Evolutionary conservation across 2,113 vertebrate species (phyloP).

Genomic region (Nothoprocta perdicaria): DNA sequence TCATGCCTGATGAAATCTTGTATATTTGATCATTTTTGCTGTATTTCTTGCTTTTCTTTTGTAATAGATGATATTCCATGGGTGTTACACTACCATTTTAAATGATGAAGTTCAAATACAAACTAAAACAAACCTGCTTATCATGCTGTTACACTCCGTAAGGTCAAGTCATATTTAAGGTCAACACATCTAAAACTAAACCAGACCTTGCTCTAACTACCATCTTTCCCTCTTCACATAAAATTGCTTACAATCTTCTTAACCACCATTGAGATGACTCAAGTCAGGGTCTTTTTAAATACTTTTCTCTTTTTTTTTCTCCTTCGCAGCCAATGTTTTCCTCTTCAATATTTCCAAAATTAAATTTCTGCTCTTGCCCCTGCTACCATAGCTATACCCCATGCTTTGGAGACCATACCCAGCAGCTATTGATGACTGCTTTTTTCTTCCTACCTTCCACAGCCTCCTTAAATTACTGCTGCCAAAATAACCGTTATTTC

Average conservation of each 20-base stretch:
- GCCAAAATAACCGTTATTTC: background rate
- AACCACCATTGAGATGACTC: background rate
- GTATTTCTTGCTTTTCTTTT: conserved; percentile 43
- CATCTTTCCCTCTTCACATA: background rate
- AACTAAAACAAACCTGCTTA: conserved; percentile 28
- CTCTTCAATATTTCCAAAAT: background rate
- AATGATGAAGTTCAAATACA: background rate
- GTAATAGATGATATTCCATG: background rate
- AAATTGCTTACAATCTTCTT: background rate
- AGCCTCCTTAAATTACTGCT: conserved; percentile 13
- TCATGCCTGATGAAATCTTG: conserved; percentile 11
- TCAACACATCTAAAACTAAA: conserved; percentile 9
- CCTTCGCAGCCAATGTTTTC: background rate
- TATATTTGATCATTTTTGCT: conserved; percentile 37
- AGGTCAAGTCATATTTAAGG: conserved; percentile 41
- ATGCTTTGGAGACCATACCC: background rate
- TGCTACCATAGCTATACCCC: background rate
- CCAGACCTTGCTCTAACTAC: background rate
- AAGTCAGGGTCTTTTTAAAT: background rate
- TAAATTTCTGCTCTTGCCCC: background rate
- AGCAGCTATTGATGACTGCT: background rate
- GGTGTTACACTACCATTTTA: background rate
- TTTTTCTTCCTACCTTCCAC: background rate
- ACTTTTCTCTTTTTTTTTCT: background rate
- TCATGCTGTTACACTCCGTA: conserved; percentile 32